These are phyloP conservation scores for Drosophila neocordata DNA, from an alignment of 1,140 invertebrate genomes.

Conservation along the genomic window DNA sequence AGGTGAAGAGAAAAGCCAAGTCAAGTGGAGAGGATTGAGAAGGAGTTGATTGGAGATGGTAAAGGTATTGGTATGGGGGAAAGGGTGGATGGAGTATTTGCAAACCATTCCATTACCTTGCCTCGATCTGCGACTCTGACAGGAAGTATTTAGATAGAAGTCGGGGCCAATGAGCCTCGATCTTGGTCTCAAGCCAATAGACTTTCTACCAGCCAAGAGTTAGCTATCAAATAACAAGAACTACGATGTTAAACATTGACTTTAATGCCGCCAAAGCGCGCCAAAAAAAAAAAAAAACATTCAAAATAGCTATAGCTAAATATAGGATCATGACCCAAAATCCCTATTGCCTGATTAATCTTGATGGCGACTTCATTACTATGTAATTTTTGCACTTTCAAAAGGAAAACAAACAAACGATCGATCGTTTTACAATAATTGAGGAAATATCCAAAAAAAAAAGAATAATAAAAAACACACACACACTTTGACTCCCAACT, in stretches of 20 bases:
- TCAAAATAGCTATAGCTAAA: neutral
- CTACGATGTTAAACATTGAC: slow-evolving; percentile 62
- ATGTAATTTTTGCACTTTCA: neutral
- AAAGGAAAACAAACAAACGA: neutral
- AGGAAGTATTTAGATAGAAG: slow-evolving; percentile 40
- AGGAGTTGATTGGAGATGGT: neutral
- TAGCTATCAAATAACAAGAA: slow-evolving; percentile 29
- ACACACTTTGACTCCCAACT: neutral
- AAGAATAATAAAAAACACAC: neutral
- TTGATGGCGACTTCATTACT: neutral
- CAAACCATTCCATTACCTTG: slow-evolving; percentile 54
- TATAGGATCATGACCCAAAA: slow-evolving; percentile 10
- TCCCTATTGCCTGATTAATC: neutral
- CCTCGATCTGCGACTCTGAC: slow-evolving; percentile 20
- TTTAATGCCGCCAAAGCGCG: slow-evolving; percentile 76
- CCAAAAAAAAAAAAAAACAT: slow-evolving; percentile 51
- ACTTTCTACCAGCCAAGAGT: neutral
- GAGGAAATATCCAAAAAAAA: neutral
- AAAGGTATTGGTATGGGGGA: slow-evolving; percentile 15
- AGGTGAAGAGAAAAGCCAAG: slow-evolving; percentile 32
- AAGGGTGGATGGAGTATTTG: slow-evolving; percentile 55
- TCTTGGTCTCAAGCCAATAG: slow-evolving; percentile 2
- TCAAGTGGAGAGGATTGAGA: slow-evolving; percentile 27
- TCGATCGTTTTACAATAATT: slow-evolving; percentile 1
- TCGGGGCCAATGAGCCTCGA: slow-evolving; percentile 31